Evolutionary conservation across 2,888 invertebrate genomes (phyloP), one percentile per base, ranked within the genome.

Genomic region (Netelia fuscicornis): DNA sequence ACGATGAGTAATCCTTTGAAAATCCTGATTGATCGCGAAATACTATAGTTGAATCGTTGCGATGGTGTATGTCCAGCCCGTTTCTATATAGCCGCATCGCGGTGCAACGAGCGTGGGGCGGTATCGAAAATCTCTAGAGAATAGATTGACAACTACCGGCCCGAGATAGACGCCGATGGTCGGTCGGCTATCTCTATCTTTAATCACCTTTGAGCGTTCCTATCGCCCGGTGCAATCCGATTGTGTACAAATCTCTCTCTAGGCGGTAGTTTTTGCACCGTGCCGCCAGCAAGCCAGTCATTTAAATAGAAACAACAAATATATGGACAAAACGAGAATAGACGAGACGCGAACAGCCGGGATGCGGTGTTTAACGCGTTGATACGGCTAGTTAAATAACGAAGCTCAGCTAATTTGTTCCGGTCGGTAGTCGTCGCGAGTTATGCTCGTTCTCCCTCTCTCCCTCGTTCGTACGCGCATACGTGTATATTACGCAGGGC

Each of bases 321-420:
- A 10, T 48, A 60, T 48, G 48, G 75, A 58, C 64, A 65, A 72
- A 23, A 84, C 88, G 81, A 74, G 68, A 58, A 44, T 37, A 74
- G 52, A 64, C 62, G 81, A 77, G 62, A 78, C 85, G 87, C 83
- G 83, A 87, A 83, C 85, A 84, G 75, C 70, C 42, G 72, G 70
- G 82, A 86, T 78, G 76, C 85, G 86, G 85, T 84, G 85, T 89
- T 89, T 89, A 89, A 89, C 88, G 85, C 86, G 81, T 88, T 88
- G 89, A 90, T 89, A 89, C 89, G 88, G 88, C 88, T 89, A 87
- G 89, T 90, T 90, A 89, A 88, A 90, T 90, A 90, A 80, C 88
- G 87, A 90, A 90, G 91, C 89, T 91, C 88, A 87, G 89, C 88
- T 91, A 90, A 91, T 91, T 91, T 90, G 91, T 91, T 90, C 87